These are phyloP conservation scores for Dioctria rufipes DNA, from an alignment of 2,888 invertebrate species.

Conservation along the genomic window DNA sequence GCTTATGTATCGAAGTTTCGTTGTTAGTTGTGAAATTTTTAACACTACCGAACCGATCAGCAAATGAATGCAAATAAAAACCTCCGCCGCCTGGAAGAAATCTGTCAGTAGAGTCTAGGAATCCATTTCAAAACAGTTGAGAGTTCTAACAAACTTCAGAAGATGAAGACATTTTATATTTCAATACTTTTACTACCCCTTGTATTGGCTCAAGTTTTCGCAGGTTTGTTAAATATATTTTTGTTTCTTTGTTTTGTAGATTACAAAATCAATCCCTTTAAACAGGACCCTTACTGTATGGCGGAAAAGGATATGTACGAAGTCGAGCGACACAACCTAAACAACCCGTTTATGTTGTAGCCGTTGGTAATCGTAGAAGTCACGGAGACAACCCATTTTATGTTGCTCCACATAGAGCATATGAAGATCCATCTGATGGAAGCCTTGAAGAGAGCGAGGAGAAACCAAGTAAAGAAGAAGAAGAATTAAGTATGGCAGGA, in stretches of 20 bases:
- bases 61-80: slow-evolving; percentile 24
- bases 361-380: not conserved
- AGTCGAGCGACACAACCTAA: not conserved
- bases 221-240: slow-evolving; percentile 24
- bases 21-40: slow-evolving; percentile 13
- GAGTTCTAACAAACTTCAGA: not conserved
- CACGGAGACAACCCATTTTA: not conserved
- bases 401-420: not conserved
- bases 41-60: not conserved
- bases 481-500: not conserved
- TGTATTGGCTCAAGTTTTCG: slow-evolving; percentile 11
- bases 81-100: not conserved
- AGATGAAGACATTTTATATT: slow-evolving; percentile 22
- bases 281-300: not conserved
- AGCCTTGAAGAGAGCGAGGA: not conserved
- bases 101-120: slow-evolving; percentile 18
- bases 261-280: not conserved
- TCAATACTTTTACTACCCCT: not conserved
- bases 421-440: not conserved
- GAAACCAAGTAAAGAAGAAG: not conserved
- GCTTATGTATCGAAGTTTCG: not conserved
- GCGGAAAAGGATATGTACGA: not conserved
- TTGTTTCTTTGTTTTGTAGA: not conserved
- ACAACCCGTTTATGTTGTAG: not conserved
- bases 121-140: slow-evolving; percentile 11